phyloP scores from a whole-genome alignment of 1,140 invertebrate genomes.

The Drosophila teissieri region DNA sequence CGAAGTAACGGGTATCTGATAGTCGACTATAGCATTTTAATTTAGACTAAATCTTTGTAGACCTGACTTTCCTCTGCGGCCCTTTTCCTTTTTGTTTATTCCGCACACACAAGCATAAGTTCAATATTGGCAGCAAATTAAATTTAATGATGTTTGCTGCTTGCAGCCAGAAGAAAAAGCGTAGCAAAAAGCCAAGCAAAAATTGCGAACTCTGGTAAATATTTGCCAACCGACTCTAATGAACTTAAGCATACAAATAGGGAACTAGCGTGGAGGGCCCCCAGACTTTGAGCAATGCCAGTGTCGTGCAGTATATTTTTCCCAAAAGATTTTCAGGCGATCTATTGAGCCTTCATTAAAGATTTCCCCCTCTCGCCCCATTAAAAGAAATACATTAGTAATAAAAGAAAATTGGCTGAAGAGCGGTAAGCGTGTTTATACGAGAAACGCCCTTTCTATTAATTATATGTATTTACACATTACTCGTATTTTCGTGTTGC shows the following conservation, averaged over 20 bases:
- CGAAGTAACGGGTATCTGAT: too few relatives aligned
- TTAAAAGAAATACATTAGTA: slow-evolving; percentile 6
- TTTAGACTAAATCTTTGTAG: not conserved
- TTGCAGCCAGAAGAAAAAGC: slow-evolving; percentile 42
- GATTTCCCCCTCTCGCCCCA: slow-evolving; percentile 30
- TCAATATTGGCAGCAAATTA: slow-evolving; percentile 79
- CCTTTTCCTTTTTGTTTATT: slow-evolving; percentile 27
- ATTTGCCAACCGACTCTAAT: slow-evolving; percentile 78
- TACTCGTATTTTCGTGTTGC: slow-evolving; percentile 8
- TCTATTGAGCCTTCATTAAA: slow-evolving; percentile 55
- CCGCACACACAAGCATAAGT: slow-evolving; percentile 21
- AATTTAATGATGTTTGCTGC: slow-evolving; percentile 78
- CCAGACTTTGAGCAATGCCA: not conserved
- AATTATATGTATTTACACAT: slow-evolving; percentile 59
- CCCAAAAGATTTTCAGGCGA: slow-evolving; percentile 34
- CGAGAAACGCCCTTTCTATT: slow-evolving; percentile 67
- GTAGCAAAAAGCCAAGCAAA: slow-evolving; percentile 38
- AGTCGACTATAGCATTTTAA: too few relatives aligned
- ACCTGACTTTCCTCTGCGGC: slow-evolving; percentile 5
- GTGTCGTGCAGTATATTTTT: slow-evolving; percentile 45
- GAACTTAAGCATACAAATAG: slow-evolving; percentile 76
- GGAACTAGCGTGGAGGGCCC: slow-evolving; percentile 17
- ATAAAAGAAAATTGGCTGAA: slow-evolving; percentile 56
- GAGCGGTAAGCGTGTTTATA: slow-evolving; percentile 56
- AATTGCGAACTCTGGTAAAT: slow-evolving; percentile 68